Evolutionary conservation across 2,888 invertebrate genomes (phyloP).

Genomic region (Eulithis testata): DNA sequence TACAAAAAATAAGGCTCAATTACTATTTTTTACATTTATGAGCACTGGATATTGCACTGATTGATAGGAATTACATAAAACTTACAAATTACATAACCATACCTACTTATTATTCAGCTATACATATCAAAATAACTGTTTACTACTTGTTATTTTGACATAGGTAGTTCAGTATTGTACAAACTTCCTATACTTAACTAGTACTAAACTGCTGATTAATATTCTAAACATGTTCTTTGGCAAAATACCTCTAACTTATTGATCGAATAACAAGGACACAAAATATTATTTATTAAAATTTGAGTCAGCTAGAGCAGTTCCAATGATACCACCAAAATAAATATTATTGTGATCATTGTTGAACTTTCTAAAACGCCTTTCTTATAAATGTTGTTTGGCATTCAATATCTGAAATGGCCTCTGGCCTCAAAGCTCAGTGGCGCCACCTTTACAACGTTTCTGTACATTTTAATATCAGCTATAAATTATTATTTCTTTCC

Average conservation of each 20-base stretch:
- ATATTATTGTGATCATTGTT: too few relatives aligned
- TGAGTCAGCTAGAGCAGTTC: too few relatives aligned
- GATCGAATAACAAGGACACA: neutral
- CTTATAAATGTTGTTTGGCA: too few relatives aligned
- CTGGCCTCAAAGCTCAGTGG: constrained; percentile 8
- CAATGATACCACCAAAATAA: too few relatives aligned
- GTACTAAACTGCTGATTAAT: constrained; percentile 27
- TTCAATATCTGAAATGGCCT: neutral
- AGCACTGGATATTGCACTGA: constrained; percentile 28
- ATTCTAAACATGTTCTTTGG: constrained; percentile 32
- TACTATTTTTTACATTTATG: constrained; percentile 3
- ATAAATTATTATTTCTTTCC: neutral
- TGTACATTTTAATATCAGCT: constrained; percentile 30
- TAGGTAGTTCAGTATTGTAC: constrained; percentile 40
- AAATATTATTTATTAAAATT: too few relatives aligned
- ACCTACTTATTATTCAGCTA: constrained; percentile 6
- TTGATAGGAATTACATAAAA: constrained; percentile 10
- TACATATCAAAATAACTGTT: constrained; percentile 7
- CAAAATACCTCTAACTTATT: constrained; percentile 23
- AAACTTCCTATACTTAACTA: constrained; percentile 34
- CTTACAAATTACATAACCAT: constrained; percentile 24
- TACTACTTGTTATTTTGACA: constrained; percentile 13
- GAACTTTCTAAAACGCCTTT: too few relatives aligned
- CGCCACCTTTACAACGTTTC: constrained; percentile 24
- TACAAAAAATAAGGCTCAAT: neutral